Base-by-base conservation (phyloP, 2,888 invertebrate genomes). In the Eupithecia dodoneata region DNA sequence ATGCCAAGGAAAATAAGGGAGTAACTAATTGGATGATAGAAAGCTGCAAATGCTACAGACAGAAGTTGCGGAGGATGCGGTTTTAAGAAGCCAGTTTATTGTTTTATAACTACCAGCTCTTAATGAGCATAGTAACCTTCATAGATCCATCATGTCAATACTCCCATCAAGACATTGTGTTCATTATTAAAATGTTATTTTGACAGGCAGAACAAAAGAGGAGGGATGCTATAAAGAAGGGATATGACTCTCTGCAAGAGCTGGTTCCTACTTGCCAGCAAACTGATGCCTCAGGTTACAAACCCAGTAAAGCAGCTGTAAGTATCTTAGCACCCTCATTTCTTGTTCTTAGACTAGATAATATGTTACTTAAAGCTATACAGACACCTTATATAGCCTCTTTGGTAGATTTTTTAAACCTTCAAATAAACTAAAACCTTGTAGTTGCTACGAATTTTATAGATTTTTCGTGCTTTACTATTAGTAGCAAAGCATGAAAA, bases 151-250 rank as follows among this genome's bases (percentile, higher is more conserved):
- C n/a, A 2, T 52, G 5, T 52, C 55, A 55, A 55, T 6, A 55
- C n/a, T 55, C 55, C n/a, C 3, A 55, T n/a, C 6, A 55, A n/a
- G n/a, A 55, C 9, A 18, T 18, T 59, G 59, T 59, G 59, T 59
- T 59, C 18, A 59, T 63, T 70, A 63, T 30, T 49, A 65, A 18
- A 59, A 66, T 69, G 0, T 76, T 72, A 41, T 69, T 52, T 52
- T 87, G 85, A 52, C 97, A 99, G 94, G 99, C 99, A 3, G 99
- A 99, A 91, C 99, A 99, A 91, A 99, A 99, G 89, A 96, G 99
- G 81, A 96, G 99, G 86, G 99, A 99, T 96, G 99, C 99, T 2
- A 99, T 99, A 80, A 99, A 99, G 92, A 99, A 98, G 91, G 99
- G 99, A 0, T 99, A 99, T 90, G 99, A 99, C 91, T 98, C 98